Base-by-base conservation (phyloP, 2,888 invertebrate genomes). In the Metacarcinus magister region DNA sequence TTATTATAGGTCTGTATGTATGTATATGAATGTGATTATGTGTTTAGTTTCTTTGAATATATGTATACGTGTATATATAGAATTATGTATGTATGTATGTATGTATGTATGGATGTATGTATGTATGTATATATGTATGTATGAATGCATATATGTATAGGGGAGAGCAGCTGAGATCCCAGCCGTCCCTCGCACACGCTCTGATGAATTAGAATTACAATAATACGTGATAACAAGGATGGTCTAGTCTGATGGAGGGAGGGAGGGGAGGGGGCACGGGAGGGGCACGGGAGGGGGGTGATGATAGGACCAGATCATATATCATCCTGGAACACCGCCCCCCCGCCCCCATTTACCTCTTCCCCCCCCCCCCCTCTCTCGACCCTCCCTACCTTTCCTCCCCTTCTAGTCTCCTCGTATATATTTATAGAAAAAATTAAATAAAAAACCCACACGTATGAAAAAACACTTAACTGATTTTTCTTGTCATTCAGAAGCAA, bases 151-250 rank as follows among this genome's bases (percentile, higher is more conserved):
- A 32, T 13, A 82, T 0, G 82, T 82, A 32, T 82, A 32, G 2
- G n/a, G 23, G 2, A 19, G 48, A n/a, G 44, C 23, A 44, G 28
- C 48, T 91, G 44, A 91, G 8, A 0, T 23, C 48, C 4, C 13
- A 0, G 0, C 28, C 28, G 2, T 4, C 92, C 28, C 48, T 48
- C 92, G 32, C 82, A 82, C 82, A 82, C 91, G 44, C 43, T 91
- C 91, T 46, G 91, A 43, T 46, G 43, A 91, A 91, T 91, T 46
- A 46, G 43, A 91, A 46, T 46, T 46, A 91, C 91, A 91, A 91
- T 46, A 91, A 91, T 46, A 46, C n/a, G 91, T 46, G 82, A 91
- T 46, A 43, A 91, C 46, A 91, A 46, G 44, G 92, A 43, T 44
- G 91, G 91, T 4, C 32, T 10, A 7, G 44, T 7, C 23, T 39